phyloP scores from a whole-genome alignment of 2,888 invertebrate genomes.

The Parnassius glacialis region DNA sequence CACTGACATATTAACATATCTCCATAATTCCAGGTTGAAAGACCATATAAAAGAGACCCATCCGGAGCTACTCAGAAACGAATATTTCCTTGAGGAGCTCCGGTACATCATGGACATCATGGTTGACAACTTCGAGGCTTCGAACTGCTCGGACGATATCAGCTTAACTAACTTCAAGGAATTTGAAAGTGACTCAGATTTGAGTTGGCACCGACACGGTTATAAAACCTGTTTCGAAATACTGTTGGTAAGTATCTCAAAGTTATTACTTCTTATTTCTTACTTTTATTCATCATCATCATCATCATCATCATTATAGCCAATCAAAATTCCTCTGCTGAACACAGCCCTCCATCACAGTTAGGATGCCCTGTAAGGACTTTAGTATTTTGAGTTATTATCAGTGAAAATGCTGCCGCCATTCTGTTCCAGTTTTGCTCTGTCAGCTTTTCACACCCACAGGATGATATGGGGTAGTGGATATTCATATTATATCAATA shows the following conservation, averaged over 20 bases:
- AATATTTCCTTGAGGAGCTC: slow-evolving; percentile 38
- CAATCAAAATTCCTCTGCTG: no score
- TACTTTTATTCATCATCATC: no score
- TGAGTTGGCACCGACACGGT: slow-evolving; percentile 40
- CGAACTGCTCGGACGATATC: slow-evolving; percentile 45
- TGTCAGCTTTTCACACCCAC: no score
- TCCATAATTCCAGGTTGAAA: slow-evolving; percentile 31
- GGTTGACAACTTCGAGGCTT: slow-evolving; percentile 39
- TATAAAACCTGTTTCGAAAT: slow-evolving; percentile 42
- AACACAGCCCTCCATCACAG: no score
- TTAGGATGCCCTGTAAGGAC: no score
- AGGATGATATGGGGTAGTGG: no score
- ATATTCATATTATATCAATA: no score
- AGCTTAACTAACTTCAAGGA: slow-evolving; percentile 35
- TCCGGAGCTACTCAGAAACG: slow-evolving; percentile 30
- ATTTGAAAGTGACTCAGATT: slow-evolving; percentile 37
- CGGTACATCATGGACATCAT: slow-evolving; percentile 37
- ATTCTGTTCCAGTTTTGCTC: no score
- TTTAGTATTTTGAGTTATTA: no score
- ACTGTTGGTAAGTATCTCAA: slow-evolving; percentile 35
- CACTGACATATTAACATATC: no score
- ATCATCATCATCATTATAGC: no score
- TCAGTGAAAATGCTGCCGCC: no score
- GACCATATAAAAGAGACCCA: slow-evolving; percentile 32
- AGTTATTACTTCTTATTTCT: neutral